Conservation (phyloP, 2,797 vertebrate species). For the Acanthurus lineatus region DNA sequence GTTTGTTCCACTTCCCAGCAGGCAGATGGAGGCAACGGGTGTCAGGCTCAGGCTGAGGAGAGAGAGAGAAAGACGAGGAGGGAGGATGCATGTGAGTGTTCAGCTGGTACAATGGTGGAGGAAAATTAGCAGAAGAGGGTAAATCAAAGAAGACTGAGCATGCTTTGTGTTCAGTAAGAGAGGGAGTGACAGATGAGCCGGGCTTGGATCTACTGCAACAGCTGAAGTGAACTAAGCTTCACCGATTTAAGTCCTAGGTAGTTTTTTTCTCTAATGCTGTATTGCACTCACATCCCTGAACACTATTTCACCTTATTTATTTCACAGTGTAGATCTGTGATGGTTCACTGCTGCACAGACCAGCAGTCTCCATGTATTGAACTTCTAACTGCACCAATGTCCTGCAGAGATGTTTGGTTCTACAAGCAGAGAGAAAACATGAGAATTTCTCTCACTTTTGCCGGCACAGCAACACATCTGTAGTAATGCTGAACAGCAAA, state of each 20-base stretch:
- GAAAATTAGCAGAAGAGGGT: slow-evolving; percentile 11
- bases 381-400: neutral
- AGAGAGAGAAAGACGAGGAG: neutral
- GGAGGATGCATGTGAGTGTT: slow-evolving; percentile 6
- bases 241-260: slow-evolving; percentile 9
- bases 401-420: slow-evolving; percentile 8
- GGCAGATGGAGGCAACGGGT: slow-evolving; percentile 63
- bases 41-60: slow-evolving; percentile 41
- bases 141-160: no score
- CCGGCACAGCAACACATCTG: neutral
- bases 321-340: slow-evolving; percentile 20
- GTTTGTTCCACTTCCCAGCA: slow-evolving; percentile 59
- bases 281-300: slow-evolving; percentile 29
- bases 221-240: slow-evolving; percentile 15
- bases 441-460: slow-evolving; percentile 4
- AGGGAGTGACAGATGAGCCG: neutral
- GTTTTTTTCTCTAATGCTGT: slow-evolving; percentile 4
- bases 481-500: neutral
- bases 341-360: slow-evolving; percentile 23
- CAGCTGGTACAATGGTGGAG: neutral
- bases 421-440: slow-evolving; percentile 8
- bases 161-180: no score
- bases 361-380: slow-evolving; percentile 11
- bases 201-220: neutral
- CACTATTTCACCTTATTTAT: slow-evolving; percentile 39